These are phyloP conservation scores for Piscicola geometra DNA, from an alignment of 2,888 invertebrate genomes.

Conservation along the genomic window DNA sequence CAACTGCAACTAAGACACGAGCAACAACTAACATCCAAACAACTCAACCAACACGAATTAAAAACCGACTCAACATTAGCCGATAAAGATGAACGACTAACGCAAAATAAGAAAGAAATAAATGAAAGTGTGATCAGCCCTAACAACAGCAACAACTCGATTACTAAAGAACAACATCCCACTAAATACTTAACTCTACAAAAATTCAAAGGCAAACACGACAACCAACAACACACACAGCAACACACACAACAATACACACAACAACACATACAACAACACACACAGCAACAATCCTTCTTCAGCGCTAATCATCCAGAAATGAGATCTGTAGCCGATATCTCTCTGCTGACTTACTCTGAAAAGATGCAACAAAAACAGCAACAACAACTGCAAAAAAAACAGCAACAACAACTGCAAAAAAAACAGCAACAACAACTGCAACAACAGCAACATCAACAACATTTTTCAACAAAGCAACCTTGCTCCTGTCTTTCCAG, in stretches of 20 bases:
- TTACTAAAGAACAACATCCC: background rate
- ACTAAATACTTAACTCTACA: conserved; percentile 4
- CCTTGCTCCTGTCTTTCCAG: too few relatives aligned
- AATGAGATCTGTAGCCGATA: background rate
- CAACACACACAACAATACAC: background rate
- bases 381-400: background rate
- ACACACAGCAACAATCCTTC: background rate
- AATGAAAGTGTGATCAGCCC: too few relatives aligned
- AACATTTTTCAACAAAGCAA: background rate
- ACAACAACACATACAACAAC: too few relatives aligned
- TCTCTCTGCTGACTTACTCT: background rate
- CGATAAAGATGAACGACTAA: too few relatives aligned
- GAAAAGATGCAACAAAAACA: background rate
- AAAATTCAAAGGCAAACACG: background rate
- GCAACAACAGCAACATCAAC: background rate
- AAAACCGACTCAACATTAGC: too few relatives aligned
- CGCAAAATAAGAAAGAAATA: too few relatives aligned
- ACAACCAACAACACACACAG: background rate
- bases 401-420: background rate
- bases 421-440: background rate
- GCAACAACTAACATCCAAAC: too few relatives aligned
- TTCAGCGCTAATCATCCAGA: background rate
- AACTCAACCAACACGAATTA: too few relatives aligned
- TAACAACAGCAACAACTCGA: too few relatives aligned
- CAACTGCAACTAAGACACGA: too few relatives aligned